phyloP scores from a whole-genome alignment of 2,113 vertebrate species.

The Ictalurus punctatus region DNA sequence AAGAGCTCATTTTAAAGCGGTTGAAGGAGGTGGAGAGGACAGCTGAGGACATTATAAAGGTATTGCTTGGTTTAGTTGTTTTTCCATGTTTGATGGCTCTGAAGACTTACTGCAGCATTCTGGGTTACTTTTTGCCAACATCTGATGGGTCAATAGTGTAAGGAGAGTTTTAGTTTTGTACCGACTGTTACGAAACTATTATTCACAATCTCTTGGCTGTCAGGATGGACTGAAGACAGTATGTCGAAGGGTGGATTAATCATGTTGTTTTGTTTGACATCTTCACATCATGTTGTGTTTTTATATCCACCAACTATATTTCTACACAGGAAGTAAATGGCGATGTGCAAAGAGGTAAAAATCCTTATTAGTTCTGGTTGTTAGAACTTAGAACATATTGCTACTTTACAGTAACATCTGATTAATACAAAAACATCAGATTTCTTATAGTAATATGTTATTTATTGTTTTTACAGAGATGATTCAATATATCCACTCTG shows the following conservation, averaged over 20 bases:
- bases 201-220: conserved; percentile 24
- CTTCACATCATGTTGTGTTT: conserved; percentile 43
- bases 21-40: conserved; percentile 89
- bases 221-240: conserved; percentile 11
- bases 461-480: conserved; percentile 66
- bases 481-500: conserved; percentile 77
- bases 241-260: neutral
- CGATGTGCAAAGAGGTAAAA: conserved; percentile 79
- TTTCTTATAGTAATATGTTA: neutral
- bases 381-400: conserved; percentile 19
- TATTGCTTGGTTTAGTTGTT: conserved; percentile 63
- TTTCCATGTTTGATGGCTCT: conserved; percentile 18
- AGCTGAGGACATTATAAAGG: conserved; percentile 92
- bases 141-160: neutral
- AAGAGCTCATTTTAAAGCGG: conserved; percentile 83
- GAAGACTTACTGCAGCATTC: neutral
- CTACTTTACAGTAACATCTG: conserved; percentile 36
- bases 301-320: conserved; percentile 66
- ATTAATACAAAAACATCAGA: conserved; percentile 37
- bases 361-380: conserved; percentile 14
- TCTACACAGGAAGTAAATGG: conserved; percentile 83
- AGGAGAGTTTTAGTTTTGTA: neutral
- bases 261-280: conserved; percentile 42
- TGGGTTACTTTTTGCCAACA: neutral
- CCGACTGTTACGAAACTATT: conserved; percentile 15